A percentile compares a stretch with the other conserved stretches of the same genome.
Evolutionary conservation across 2,797 vertebrate genomes (phyloP).

Genomic region (Phoebastria nigripes): DNA sequence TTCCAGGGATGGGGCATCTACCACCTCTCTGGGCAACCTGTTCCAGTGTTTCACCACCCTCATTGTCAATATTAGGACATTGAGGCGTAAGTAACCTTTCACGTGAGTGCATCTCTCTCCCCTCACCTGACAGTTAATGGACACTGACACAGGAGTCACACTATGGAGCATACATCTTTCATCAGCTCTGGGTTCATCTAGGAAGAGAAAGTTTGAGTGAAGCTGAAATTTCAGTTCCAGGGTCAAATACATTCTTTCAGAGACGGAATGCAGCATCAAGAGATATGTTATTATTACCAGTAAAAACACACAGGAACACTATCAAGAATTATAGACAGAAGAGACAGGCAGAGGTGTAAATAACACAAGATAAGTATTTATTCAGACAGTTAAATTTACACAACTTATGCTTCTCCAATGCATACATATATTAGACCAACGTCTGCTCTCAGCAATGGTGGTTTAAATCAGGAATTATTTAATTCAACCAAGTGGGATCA

Average conservation of each 20-base stretch:
- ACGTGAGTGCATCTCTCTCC: fast-evolving
- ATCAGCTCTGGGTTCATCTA: background rate
- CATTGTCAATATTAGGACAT: background rate
- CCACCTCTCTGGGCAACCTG: background rate
- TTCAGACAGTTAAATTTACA: slow-evolving; percentile 33
- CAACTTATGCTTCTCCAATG: background rate
- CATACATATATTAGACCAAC: background rate
- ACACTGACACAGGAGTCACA: background rate
- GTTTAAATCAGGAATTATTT: slow-evolving; percentile 42
- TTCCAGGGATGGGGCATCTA: background rate
- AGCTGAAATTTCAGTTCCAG: background rate
- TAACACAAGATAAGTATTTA: slow-evolving; percentile 41
- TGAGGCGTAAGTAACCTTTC: background rate
- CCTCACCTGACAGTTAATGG: background rate
- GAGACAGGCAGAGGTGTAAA: background rate
- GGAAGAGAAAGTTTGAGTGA: background rate
- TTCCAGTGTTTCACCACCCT: background rate
- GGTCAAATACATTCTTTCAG: background rate
- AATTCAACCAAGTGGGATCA: background rate
- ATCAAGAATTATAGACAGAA: background rate
- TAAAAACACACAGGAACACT: background rate
- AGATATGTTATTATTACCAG: background rate
- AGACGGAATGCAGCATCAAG: background rate
- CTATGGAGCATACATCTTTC: background rate
- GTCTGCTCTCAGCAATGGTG: background rate